Base-by-base conservation (phyloP, 2,888 invertebrate species). In the Cerceris ruficornis region DNA sequence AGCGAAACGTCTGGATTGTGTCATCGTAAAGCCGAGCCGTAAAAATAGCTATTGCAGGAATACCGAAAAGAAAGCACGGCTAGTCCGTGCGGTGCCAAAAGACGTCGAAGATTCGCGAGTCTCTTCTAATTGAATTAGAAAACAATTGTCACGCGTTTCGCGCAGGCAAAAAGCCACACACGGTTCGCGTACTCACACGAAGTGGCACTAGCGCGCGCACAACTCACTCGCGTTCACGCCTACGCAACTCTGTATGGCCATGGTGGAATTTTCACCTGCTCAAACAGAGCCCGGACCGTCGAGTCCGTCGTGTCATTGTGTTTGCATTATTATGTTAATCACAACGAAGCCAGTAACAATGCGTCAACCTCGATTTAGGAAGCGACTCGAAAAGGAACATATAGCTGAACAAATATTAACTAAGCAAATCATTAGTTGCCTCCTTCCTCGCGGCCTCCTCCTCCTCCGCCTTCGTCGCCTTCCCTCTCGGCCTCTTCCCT, bases 251-350 rank as follows among this genome's bases (percentile, higher is more conserved):
- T 75, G 69, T 78, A 66, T 76, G 81, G 80, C 80, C 85, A 85
- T 76, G 85, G 85, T 86, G 86, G 82, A 89, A 88, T 92, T 91
- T 92, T 91, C 91, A 92, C 91, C 92, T 92, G 91, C 88, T 88
- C 91, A 92, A 92, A 92, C 89, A 92, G 85, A 81, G 80, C 64
- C 78, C 76, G 81, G 72, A 77, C 61, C 85, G 85, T 81, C 87
- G 79, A 86, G 85, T 80, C 80, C 76, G 85, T 81, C 86, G 84
- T 86, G 88, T 90, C 90, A 90, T 91, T 91, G 90, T 92, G 88
- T 92, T 92, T 91, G 90, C 90, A 90, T 92, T 92, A 91, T 92
- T 90, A 92, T 92, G 91, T 90, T 91, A 92, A 92, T 92, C 88
- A 87, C 86, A 84, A 88, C 80, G 88, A 87, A 85, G 86, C 78